phyloP scores from a whole-genome alignment of 2,888 invertebrate species.

The Drosophila gaucha region DNA sequence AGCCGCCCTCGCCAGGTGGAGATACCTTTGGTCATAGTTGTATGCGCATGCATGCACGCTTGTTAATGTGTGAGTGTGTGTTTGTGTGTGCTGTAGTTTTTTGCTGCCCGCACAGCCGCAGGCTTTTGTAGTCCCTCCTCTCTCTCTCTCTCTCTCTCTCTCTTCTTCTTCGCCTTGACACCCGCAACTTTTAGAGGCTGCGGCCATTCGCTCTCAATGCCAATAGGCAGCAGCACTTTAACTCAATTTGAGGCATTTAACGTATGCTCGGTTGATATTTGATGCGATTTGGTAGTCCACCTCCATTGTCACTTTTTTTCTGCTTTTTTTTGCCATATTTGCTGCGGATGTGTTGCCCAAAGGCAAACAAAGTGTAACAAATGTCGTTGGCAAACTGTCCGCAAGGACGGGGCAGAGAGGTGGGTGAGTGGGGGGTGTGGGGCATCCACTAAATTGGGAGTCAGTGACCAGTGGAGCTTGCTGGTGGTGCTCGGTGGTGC shows the following conservation, averaged over 20 bases:
- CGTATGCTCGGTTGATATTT: constrained; percentile 80
- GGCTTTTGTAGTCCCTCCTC: constrained; percentile 60
- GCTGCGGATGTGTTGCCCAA: constrained; percentile 49
- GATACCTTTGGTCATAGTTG: constrained; percentile 27
- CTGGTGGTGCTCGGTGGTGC: constrained; percentile 13
- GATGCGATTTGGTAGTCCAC: constrained; percentile 71
- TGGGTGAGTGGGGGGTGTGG: not conserved
- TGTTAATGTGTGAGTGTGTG: constrained; percentile 31
- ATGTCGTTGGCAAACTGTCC: constrained; percentile 62
- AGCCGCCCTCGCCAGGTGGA: constrained; percentile 23
- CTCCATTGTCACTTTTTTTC: constrained; percentile 10
- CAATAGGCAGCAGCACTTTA: constrained; percentile 72
- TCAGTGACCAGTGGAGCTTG: constrained; percentile 26
- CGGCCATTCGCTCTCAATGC: constrained; percentile 38
- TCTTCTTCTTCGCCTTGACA: not conserved
- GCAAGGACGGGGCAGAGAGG: not conserved
- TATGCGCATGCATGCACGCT: constrained; percentile 32
- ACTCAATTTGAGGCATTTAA: constrained; percentile 84
- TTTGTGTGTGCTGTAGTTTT: constrained; percentile 35
- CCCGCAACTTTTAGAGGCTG: constrained; percentile 9
- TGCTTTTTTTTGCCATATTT: constrained; percentile 7
- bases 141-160: not conserved
- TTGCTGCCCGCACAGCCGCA: constrained; percentile 56
- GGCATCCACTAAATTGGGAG: constrained; percentile 1
- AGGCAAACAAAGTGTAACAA: constrained; percentile 79